A percentile compares a stretch with the other conserved stretches of the same genome.
These are phyloP conservation scores for Anticlea derivata DNA, from an alignment of 2,888 invertebrate genomes.

Conservation along the genomic window DNA sequence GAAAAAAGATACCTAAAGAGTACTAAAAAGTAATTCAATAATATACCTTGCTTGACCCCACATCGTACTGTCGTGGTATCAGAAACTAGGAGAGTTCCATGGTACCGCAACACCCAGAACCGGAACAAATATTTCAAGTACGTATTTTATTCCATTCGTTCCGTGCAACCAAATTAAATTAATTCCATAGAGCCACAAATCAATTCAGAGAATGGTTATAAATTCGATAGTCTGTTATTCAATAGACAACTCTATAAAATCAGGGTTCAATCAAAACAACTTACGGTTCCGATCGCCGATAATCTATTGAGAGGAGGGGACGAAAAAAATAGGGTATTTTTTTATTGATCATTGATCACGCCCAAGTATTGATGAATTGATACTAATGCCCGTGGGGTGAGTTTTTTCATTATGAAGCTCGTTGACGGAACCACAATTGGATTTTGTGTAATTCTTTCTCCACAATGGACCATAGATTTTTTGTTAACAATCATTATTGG, in stretches of 20 bases:
- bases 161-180: constrained; percentile 41
- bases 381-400: constrained; percentile 75
- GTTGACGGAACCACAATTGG: constrained; percentile 76
- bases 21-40: no score
- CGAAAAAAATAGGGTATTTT: constrained; percentile 57
- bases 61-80: no score
- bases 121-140: not conserved
- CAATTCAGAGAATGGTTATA: constrained; percentile 45
- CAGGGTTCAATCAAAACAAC: constrained; percentile 46
- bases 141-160: constrained; percentile 17
- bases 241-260: constrained; percentile 68
- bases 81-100: no score
- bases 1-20: no score
- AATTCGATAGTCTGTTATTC: constrained; percentile 60
- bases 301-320: constrained; percentile 62
- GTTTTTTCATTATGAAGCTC: constrained; percentile 68
- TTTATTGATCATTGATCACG: constrained; percentile 78
- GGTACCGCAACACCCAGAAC: no score
- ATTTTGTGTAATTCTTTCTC: constrained; percentile 68
- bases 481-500: constrained; percentile 63
- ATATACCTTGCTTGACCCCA: no score
- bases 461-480: constrained; percentile 56
- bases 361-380: constrained; percentile 82
- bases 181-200: constrained; percentile 46
- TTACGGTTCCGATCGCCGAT: constrained; percentile 55